Evolutionary conservation across 2,113 vertebrate species (phyloP).

Genomic region (Blennius ocellaris): DNA sequence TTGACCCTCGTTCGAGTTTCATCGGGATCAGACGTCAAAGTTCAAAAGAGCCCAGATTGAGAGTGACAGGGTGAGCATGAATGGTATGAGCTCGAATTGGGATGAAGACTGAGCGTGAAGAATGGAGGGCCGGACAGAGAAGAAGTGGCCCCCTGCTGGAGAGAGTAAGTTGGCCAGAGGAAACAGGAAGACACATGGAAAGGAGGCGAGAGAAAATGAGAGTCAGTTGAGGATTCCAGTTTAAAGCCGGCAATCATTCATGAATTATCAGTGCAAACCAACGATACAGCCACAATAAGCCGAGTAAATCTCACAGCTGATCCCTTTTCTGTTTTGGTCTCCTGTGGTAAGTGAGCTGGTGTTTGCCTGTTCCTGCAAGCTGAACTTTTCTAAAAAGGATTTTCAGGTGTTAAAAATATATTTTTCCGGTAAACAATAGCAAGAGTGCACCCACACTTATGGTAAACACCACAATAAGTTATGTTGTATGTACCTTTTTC

Average conservation of each 20-base stretch:
- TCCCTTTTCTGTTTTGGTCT: neutral
- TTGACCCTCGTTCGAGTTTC: slow-evolving; percentile 5
- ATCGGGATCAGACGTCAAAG: slow-evolving; percentile 32
- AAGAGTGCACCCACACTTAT: no score
- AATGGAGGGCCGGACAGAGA: slow-evolving; percentile 27
- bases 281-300: neutral
- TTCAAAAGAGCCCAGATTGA: slow-evolving; percentile 43
- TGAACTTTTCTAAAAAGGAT: neutral
- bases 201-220: neutral
- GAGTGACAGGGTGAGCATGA: slow-evolving; percentile 14
- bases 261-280: slow-evolving; percentile 23
- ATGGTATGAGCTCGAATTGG: slow-evolving; percentile 39
- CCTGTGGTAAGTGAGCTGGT: slow-evolving; percentile 2
- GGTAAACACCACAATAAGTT: neutral
- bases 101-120: slow-evolving; percentile 43
- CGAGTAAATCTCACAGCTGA: neutral
- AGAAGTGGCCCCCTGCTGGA: neutral
- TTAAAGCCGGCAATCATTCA: slow-evolving; percentile 15
- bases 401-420: no score
- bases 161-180: neutral
- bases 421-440: no score
- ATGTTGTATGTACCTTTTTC: neutral
- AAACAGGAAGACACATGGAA: neutral
- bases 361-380: neutral
- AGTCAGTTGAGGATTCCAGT: neutral